Evolutionary conservation across 92 coral and sea anemone species (phyloP).

Genomic region (Bergia sp.): DNA sequence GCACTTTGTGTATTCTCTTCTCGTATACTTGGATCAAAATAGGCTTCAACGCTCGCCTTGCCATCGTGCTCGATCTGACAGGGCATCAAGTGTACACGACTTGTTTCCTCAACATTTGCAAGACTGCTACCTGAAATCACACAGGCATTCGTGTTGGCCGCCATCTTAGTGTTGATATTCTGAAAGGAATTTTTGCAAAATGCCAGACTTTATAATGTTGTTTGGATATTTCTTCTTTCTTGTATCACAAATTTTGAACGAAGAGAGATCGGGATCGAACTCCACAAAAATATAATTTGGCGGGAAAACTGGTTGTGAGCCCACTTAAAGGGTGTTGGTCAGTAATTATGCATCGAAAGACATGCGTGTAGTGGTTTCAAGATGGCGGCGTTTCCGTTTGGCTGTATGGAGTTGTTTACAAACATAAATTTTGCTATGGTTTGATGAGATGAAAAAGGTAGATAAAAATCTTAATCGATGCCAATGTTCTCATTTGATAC

Average conservation of each 20-base stretch:
- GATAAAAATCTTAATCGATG: background rate
- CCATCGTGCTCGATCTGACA: slow-evolving; percentile 90
- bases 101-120: slow-evolving; percentile 57
- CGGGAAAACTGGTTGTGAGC: slow-evolving; percentile 1
- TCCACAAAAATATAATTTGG: background rate
- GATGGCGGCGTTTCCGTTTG: slow-evolving; percentile 69
- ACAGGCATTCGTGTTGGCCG: slow-evolving; percentile 32
- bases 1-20: slow-evolving; percentile 42
- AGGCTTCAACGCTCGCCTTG: slow-evolving; percentile 74
- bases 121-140: slow-evolving; percentile 54
- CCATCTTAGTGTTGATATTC: slow-evolving; percentile 28
- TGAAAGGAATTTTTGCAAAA: background rate
- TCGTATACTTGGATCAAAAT: slow-evolving; percentile 73
- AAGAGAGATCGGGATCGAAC: background rate
- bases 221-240: background rate
- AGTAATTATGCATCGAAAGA: background rate
- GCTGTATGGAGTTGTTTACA: slow-evolving; percentile 17
- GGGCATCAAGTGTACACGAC: slow-evolving; percentile 83
- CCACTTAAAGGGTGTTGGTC: background rate
- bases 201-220: too few species aligned
- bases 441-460: slow-evolving; percentile 78
- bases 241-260: background rate
- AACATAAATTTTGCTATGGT: slow-evolving; percentile 22
- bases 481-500: background rate
- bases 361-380: slow-evolving; percentile 65